phyloP scores from a whole-genome alignment of 2,888 invertebrate genomes.

The Stratiomys singularior region DNA sequence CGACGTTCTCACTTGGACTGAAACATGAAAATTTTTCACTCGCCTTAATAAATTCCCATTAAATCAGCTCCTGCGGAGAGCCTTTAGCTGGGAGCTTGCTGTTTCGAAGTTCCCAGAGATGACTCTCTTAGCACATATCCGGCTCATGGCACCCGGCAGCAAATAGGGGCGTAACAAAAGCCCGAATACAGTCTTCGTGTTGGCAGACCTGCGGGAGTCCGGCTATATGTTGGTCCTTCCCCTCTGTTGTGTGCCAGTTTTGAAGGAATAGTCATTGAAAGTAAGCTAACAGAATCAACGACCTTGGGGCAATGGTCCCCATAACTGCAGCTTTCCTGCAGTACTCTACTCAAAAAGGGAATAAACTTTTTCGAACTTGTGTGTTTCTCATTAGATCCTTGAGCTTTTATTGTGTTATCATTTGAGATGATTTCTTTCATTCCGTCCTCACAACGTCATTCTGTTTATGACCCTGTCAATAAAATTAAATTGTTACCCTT shows the following conservation, averaged over 20 bases:
- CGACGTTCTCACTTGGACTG: conserved; percentile 67
- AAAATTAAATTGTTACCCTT: too few relatives aligned
- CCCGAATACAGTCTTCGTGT: not conserved
- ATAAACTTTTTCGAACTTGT: not conserved
- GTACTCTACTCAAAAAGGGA: not conserved
- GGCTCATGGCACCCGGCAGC: conserved; percentile 42
- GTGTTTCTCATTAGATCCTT: not conserved
- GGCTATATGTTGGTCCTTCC: not conserved
- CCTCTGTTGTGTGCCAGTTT: not conserved
- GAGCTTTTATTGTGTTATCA: too few relatives aligned
- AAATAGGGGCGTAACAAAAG: not conserved
- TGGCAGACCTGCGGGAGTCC: conserved; percentile 14
- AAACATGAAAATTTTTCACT: conserved; percentile 52
- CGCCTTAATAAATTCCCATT: conserved; percentile 28
- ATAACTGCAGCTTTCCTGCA: conserved; percentile 27
- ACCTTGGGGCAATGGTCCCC: not conserved
- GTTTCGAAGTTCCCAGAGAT: conserved; percentile 25
- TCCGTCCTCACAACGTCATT: too few relatives aligned
- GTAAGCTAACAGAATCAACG: not conserved
- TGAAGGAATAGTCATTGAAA: not conserved
- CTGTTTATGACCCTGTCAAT: too few relatives aligned
- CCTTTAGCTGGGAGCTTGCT: conserved; percentile 1
- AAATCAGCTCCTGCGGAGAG: not conserved
- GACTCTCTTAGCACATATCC: conserved; percentile 26
- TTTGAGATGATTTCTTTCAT: too few relatives aligned